phyloP scores from a whole-genome alignment of 2,888 invertebrate genomes.

The Amiota minor region DNA sequence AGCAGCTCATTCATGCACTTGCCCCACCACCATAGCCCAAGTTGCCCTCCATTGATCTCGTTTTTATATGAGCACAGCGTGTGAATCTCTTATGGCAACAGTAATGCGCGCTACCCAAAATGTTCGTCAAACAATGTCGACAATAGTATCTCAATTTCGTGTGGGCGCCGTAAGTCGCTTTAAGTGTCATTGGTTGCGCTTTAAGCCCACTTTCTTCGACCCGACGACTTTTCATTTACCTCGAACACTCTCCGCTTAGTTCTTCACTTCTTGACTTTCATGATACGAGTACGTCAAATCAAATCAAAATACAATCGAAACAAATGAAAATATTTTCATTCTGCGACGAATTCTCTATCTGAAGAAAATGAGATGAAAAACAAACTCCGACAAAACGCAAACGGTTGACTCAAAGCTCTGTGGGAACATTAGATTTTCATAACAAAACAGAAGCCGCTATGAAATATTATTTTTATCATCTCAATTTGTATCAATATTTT shows the following conservation, averaged over 20 bases:
- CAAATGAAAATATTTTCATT: constrained; percentile 55
- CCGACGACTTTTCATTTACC: constrained; percentile 26
- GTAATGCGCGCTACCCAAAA: no score
- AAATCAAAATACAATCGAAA: constrained; percentile 25
- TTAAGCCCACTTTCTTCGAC: constrained; percentile 40
- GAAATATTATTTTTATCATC: constrained; percentile 16
- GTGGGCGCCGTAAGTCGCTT: constrained; percentile 58
- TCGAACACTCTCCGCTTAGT: no score
- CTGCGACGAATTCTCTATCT: constrained; percentile 8
- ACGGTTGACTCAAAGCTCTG: constrained; percentile 53
- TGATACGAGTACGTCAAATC: no score
- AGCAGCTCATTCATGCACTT: constrained; percentile 2
- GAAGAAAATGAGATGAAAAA: constrained; percentile 47
- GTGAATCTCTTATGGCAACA: constrained; percentile 23
- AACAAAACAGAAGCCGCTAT: constrained; percentile 57
- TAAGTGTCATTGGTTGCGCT: constrained; percentile 55
- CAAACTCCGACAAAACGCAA: constrained; percentile 36
- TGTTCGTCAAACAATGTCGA: constrained; percentile 19
- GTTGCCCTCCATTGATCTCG: constrained; percentile 41
- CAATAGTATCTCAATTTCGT: constrained; percentile 58
- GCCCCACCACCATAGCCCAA: constrained; percentile 27
- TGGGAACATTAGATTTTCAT: constrained; percentile 60
- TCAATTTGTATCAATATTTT: constrained; percentile 62
- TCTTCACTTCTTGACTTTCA: constrained; percentile 2
- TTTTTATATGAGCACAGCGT: constrained; percentile 32